A percentile compares a stretch with the other conserved stretches of the same genome.
Conservation (phyloP, 2,113 vertebrate species). For the Syrmaticus mikado region DNA sequence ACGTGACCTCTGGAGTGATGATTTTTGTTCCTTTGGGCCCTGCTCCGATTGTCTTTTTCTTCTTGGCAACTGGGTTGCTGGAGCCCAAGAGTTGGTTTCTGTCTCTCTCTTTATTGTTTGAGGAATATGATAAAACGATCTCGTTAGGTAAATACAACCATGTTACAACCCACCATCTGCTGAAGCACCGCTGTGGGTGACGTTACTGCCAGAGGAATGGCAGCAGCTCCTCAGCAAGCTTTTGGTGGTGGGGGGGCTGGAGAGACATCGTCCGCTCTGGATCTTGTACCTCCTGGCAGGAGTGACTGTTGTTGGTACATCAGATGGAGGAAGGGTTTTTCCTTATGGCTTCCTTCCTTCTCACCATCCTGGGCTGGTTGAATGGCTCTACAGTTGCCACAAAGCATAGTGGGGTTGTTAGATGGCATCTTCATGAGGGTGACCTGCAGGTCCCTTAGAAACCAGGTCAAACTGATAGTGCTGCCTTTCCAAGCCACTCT, state of each 20-base stretch:
- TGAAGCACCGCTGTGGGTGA: not conserved
- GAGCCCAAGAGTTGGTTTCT: not conserved
- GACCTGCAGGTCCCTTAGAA: not conserved
- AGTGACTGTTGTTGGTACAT: rapidly evolving
- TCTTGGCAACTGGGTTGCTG: not conserved
- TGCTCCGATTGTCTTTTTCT: not conserved
- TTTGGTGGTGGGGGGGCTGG: not conserved
- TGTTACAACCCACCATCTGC: slow-evolving; percentile 35
- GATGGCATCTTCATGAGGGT: not conserved
- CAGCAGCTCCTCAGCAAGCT: not conserved
- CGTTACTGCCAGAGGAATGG: not conserved
- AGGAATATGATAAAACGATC: slow-evolving; percentile 31
- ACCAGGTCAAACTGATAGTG: not conserved
- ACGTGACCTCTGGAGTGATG: not conserved
- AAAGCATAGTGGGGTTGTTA: rapidly evolving
- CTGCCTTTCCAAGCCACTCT: not conserved
- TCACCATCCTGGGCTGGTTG: not conserved
- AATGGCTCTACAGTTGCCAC: not conserved
- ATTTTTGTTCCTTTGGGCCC: not conserved
- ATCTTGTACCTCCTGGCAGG: not conserved
- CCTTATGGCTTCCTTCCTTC: not conserved
- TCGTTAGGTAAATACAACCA: slow-evolving; percentile 48
- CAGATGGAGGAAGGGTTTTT: not conserved
- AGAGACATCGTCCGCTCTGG: not conserved
- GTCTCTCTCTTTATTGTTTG: not conserved